A percentile compares a stretch with the other conserved stretches of the same genome.
These are phyloP conservation scores for Gila robusta DNA, from an alignment of 2,797 vertebrate species.

Conservation along the genomic window DNA sequence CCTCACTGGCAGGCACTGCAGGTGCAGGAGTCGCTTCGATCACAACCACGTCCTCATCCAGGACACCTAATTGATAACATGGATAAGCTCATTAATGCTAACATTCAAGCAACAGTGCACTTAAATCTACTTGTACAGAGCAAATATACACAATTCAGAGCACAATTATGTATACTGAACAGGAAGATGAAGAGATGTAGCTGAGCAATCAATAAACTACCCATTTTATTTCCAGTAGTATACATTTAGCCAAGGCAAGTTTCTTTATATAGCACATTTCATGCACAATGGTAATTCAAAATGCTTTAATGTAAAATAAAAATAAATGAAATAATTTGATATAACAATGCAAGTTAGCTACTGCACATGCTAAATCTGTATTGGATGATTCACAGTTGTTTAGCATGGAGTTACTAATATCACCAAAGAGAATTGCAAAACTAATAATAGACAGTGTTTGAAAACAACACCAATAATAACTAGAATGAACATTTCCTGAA, in stretches of 20 bases:
- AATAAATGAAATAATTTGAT: background rate
- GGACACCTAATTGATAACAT: slow-evolving; percentile 79
- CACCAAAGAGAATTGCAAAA: background rate
- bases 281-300: background rate
- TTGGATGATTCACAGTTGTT: background rate
- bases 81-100: slow-evolving; percentile 8
- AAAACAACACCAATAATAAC: background rate
- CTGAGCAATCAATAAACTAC: background rate
- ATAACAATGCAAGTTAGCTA: background rate
- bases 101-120: slow-evolving; percentile 24
- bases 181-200: background rate
- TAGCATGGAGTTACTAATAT: background rate
- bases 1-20: slow-evolving; percentile 93
- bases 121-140: background rate
- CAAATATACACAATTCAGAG: background rate
- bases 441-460: background rate
- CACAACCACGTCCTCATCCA: slow-evolving; percentile 98
- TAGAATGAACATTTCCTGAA: too few species aligned
- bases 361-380: background rate
- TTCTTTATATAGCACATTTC: background rate
- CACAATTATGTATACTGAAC: background rate
- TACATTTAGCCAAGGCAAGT: background rate
- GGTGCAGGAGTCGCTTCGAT: slow-evolving; percentile 95
- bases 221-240: background rate
- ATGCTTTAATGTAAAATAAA: background rate